Evolutionary conservation across 2,888 invertebrate species (phyloP), one percentile per base, ranked within the genome.

Genomic region (Erebia aethiops): DNA sequence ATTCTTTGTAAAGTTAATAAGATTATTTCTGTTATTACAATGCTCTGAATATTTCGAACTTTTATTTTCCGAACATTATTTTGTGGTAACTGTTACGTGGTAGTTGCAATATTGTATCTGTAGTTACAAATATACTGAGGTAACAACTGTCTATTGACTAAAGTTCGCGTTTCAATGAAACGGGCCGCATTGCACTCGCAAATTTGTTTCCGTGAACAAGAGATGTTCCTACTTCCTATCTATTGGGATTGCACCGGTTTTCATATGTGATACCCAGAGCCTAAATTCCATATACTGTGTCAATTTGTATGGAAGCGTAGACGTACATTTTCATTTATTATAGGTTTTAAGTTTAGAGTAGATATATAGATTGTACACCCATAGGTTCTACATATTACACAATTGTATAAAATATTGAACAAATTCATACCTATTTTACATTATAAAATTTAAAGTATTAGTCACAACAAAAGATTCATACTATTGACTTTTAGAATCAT

Each of bases 81-180:
- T 61, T 43, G 43, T 61, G 61, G 61, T 43, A 61, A 43, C 61
- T 61, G 61, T 61, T 46, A 61, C 61, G 57, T 35, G 57, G 57
- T 57, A 57, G 26, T 35, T 57, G 26, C 26, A 57, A 60, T n/a
- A 41, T n/a, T 41, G n/a, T 43, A 60, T 60, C 60, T 60, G 41
- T 41, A 60, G 41, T 60, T 16, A 60, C n/a, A 41, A 16, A 43
- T 41, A 35, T 8, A 41, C 41, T 60, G 41, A 41, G 43, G 60
- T 60, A 60, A 60, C 41, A 60, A 16, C 14, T 41, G 41, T n/a
- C 60, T 60, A 60, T 60, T 43, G 60, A 43, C 43, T 60, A 60
- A 60, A 60, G 16, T 16, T 60, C 16, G 60, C n/a, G 41, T 9
- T n/a, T 35, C 35, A 8, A 43, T 41, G 3, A 16, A 43, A 60